Evolutionary conservation across 2,888 invertebrate genomes (phyloP), one percentile per base, ranked within the genome.

Genomic region (Ecdyonurus torrentis): DNA sequence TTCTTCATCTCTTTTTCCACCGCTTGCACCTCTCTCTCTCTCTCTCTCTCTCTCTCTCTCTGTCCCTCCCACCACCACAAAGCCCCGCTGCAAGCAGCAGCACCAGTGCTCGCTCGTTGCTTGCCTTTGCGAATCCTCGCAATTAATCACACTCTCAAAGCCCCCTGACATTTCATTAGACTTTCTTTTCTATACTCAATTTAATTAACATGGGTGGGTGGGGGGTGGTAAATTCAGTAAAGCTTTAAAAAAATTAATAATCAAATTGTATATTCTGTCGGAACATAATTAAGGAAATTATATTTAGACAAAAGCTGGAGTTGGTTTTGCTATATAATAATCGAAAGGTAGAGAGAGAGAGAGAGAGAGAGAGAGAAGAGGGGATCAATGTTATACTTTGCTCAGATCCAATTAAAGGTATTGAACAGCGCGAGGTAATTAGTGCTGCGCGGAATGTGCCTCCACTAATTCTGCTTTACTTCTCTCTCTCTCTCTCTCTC

Each of bases 121-220:
- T 52, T 63, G 59, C 65, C 63, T 55, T 69, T 71, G 68, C 52
- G 63, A 63, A 70, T 72, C 71, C 72, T 71, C 66, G 71, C 74
- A 74, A 75, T 75, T 75, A 75, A 75, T 75, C 75, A 75, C 73
- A 72, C 72, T 59, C 71, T 72, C 71, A 71, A 70, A 70, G 71
- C 71, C 72, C 69, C 72, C 72, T 75, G 75, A 75, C 75, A 74
- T 75, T 75, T 75, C 74, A 75, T 75, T 74, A 74, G 74, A 72
- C 72, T 72, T 72, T 74, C 73, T 72, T 65, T 72, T 72, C 72
- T 70, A 70, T 71, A 73, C 73, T 73, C 75, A 74, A 75, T 75
- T 75, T 75, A 75, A 76, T 76, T 75, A 75, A 74, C 75, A 75
- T 68, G 68, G 73, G 37, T 5, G 5, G 37, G 5, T 10, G 5